These are phyloP conservation scores for Lordiphosa andalusiaca DNA, from an alignment of 2,888 invertebrate species.

Conservation along the genomic window DNA sequence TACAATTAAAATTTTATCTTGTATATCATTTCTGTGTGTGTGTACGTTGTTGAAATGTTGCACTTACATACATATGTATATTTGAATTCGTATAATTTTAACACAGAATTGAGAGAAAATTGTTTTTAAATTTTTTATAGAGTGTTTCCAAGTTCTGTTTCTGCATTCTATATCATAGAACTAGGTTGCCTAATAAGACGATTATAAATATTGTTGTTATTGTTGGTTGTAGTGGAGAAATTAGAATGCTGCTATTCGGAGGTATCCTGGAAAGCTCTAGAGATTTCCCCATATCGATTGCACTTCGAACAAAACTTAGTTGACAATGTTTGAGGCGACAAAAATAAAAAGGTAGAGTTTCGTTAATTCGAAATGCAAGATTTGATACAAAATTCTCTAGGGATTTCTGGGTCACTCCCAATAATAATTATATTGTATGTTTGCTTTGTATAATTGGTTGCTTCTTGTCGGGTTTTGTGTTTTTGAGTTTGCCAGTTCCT, in stretches of 20 bases:
- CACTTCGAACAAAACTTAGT: too few relatives aligned
- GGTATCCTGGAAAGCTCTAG: too few relatives aligned
- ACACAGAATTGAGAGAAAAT: constrained; percentile 41
- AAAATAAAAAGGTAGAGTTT: too few relatives aligned
- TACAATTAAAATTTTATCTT: constrained; percentile 43
- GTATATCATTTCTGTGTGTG: constrained; percentile 31
- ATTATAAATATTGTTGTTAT: constrained; percentile 19
- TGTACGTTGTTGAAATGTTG: constrained; percentile 22
- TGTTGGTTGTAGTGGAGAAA: constrained; percentile 44
- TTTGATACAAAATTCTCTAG: too few relatives aligned
- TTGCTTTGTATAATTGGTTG: constrained; percentile 13
- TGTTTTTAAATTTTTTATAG: constrained; percentile 19
- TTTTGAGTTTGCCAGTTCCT: constrained; percentile 6
- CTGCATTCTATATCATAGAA: constrained; percentile 27
- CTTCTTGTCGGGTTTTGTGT: constrained; percentile 18
- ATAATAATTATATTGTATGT: constrained; percentile 28
- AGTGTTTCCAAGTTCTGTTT: constrained; percentile 12
- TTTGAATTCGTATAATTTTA: constrained; percentile 42
- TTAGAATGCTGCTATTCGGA: constrained; percentile 39
- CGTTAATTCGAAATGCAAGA: too few relatives aligned
- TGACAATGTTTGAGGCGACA: too few relatives aligned
- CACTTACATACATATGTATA: constrained; percentile 24
- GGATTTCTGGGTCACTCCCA: too few relatives aligned
- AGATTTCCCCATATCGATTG: too few relatives aligned
- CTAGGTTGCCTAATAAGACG: constrained; percentile 35